These are phyloP conservation scores for Drosophila percnosoma DNA, from an alignment of 2,888 invertebrate genomes.

Conservation along the genomic window DNA sequence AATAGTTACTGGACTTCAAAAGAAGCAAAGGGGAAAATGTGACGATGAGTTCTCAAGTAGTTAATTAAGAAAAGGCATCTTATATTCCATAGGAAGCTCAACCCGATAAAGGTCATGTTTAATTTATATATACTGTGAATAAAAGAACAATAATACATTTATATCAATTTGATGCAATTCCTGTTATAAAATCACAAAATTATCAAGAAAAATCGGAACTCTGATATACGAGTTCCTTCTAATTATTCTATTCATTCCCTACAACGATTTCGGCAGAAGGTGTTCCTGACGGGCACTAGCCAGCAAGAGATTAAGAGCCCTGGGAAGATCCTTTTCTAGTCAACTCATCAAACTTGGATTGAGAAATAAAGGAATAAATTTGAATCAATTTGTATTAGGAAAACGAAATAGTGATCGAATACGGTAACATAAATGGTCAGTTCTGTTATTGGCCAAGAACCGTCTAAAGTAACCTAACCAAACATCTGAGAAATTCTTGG, in stretches of 20 bases:
- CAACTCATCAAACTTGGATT: neutral
- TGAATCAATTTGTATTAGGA: neutral
- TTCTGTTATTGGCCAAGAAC: neutral
- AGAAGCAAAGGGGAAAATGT: slow-evolving; percentile 1
- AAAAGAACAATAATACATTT: neutral
- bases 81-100: neutral
- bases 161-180: accelerated
- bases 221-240: neutral
- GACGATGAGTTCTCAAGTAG: neutral
- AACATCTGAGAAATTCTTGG: neutral
- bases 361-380: neutral
- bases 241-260: neutral
- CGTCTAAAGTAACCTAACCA: neutral
- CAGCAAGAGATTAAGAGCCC: neutral
- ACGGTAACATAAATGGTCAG: neutral
- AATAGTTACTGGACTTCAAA: slow-evolving; percentile 11
- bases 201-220: neutral
- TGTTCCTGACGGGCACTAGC: neutral
- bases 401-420: neutral
- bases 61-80: neutral
- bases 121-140: neutral
- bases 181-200: neutral
- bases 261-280: neutral
- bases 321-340: neutral
- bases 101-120: neutral